phyloP scores from a whole-genome alignment of 2,888 invertebrate species.

The Microdon myrmicae region DNA sequence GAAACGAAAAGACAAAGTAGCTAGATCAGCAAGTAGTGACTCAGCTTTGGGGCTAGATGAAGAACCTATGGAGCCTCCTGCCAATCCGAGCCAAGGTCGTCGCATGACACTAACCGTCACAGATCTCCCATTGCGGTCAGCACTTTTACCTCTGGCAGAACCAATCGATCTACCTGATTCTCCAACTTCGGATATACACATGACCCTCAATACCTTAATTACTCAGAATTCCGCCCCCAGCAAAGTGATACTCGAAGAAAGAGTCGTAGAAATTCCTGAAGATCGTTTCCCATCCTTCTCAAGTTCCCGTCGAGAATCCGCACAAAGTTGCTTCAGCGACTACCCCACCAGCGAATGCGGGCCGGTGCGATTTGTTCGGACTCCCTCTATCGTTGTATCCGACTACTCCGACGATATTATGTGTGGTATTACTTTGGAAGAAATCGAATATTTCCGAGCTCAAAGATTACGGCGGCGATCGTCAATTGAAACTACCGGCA shows the following conservation, averaged over 20 bases:
- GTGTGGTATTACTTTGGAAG: constrained; percentile 71
- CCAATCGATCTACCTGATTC: constrained; percentile 64
- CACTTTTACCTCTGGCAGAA: constrained; percentile 64
- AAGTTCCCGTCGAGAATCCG: constrained; percentile 67
- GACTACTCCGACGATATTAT: constrained; percentile 83
- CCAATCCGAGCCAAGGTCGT: constrained; percentile 54
- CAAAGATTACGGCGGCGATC: constrained; percentile 65
- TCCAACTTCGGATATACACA: constrained; percentile 53
- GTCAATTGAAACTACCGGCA: constrained; percentile 60
- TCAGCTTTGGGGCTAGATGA: constrained; percentile 65
- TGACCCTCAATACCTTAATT: constrained; percentile 32
- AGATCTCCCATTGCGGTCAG: constrained; percentile 64
- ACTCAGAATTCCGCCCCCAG: constrained; percentile 59
- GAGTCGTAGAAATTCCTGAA: constrained; percentile 68
- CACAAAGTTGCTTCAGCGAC: constrained; percentile 67
- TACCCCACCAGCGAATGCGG: constrained; percentile 66
- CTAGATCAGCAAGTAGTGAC: constrained; percentile 65
- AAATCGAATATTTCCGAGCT: constrained; percentile 71
- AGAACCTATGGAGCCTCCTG: constrained; percentile 54
- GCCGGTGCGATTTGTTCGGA: constrained; percentile 75
- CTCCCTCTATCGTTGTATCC: constrained; percentile 87
- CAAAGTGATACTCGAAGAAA: constrained; percentile 71
- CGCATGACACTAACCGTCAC: constrained; percentile 66
- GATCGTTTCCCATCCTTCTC: constrained; percentile 65
- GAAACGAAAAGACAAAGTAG: constrained; percentile 60